A percentile compares a stretch with the other conserved stretches of the same genome.
Conservation (phyloP, 2,113 vertebrate species). For the Callithrix jacchus region DNA sequence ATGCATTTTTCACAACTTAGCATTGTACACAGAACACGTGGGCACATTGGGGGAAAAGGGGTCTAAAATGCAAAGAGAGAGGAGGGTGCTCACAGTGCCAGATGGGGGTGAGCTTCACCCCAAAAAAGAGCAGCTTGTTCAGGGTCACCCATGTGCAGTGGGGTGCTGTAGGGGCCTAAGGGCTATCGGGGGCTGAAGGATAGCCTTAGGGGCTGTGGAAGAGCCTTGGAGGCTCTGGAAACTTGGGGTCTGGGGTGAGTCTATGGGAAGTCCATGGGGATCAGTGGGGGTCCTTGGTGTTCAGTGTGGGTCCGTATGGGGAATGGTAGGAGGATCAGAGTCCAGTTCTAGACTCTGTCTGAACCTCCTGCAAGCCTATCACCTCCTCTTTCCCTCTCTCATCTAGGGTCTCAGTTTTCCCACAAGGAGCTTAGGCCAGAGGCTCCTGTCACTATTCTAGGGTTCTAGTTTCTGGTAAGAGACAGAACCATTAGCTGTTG, state of each 20-base stretch:
- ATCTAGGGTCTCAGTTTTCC: background rate
- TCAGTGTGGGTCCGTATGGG: background rate
- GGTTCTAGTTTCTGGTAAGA: background rate
- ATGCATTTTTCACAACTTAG: background rate
- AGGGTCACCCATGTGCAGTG: rapidly evolving
- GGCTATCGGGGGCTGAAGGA: rapidly evolving
- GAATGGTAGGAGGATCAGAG: no score
- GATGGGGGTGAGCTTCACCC: background rate
- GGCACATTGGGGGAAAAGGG: background rate
- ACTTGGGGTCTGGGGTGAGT: no score
- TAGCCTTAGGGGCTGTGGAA: background rate
- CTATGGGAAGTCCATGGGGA: no score
- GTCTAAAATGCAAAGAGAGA: background rate
- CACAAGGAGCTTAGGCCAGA: background rate
- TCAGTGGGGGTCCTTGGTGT: rapidly evolving
- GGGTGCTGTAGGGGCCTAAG: rapidly evolving
- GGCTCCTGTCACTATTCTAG: background rate
- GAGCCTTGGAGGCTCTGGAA: background rate
- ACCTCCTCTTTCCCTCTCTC: no score
- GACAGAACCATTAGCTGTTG: background rate
- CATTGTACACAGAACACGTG: background rate
- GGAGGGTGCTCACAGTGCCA: rapidly evolving
- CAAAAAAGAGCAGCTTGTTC: rapidly evolving
- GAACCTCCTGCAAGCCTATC: background rate
- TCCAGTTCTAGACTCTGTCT: background rate